Evolutionary conservation across 2,113 vertebrate genomes (phyloP), one percentile per base, ranked within the genome.

Genomic region (Numenius arquata): DNA sequence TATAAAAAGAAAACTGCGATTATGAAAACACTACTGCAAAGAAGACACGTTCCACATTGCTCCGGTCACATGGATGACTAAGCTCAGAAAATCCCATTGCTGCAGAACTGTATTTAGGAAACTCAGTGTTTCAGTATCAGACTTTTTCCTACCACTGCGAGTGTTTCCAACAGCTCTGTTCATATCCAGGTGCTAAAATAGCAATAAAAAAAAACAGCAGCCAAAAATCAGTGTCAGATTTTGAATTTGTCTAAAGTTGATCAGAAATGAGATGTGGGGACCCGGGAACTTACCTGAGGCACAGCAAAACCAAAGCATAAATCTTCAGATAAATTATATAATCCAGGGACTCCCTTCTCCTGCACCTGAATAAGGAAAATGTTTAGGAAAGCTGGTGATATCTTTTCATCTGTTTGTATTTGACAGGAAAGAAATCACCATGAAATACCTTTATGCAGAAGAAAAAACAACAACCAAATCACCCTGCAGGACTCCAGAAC

Each of bases 21-120:
- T 61, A 58, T 41, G 73, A 67, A 67, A 87, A 50, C 27, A 63
- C 9, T 6, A 25, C 14, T 40, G 8, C 41, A 50, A 67, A 40
- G 26, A 14, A 63, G 41, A 48, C 5, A 40, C 70, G 18, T 36
- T 79, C 21, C 34, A 15, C 0, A 0, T 56, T 72, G 38, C 56
- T 61, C 29, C 2, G 1, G 58, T 56, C 0, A 0, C 32, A 11
- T 26, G 53, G 66, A 65, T 8, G 8, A 50, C 36, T 58, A 67
- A 90, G 20, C 19, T 62, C 43, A 77, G 53, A 78, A 83, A 75
- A 65, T 17, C 45, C 73, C 65, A 36, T 11, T 85, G 76, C 55
- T 66, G 10, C n/a, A 27, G 36, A 76, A 65, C 3, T 67, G 76
- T 43, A 17, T 58, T 76, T 59, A 48, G 59, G 66, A 79, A 74